These are phyloP conservation scores for Eidolon dupreanum DNA, from an alignment of 2,797 vertebrate species.

Conservation along the genomic window DNA sequence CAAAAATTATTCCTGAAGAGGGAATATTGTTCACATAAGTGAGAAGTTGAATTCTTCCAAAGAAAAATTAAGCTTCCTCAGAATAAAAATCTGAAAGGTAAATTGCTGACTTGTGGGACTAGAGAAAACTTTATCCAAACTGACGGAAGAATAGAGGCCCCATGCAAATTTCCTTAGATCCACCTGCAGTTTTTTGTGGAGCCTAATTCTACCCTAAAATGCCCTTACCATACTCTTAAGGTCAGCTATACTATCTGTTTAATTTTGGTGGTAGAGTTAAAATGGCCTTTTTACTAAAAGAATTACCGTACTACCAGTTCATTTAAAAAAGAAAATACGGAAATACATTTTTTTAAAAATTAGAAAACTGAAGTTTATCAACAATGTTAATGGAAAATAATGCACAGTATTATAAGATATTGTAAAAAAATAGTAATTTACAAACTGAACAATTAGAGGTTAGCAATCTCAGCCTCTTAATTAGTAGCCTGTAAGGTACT, in stretches of 20 bases:
- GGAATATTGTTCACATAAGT: neutral
- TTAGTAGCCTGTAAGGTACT: conserved; percentile 56
- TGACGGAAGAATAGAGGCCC: neutral
- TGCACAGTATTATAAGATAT: conserved; percentile 6
- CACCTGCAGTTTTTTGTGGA: neutral
- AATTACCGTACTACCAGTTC: neutral
- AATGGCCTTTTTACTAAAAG: neutral
- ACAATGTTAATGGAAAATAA: conserved; percentile 51
- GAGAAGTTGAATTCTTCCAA: neutral
- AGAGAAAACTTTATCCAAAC: neutral
- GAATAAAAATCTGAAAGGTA: neutral
- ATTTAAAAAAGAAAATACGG: neutral
- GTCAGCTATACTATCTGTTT: neutral
- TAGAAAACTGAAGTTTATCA: conserved; percentile 26
- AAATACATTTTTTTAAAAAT: neutral
- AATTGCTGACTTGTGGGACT: neutral
- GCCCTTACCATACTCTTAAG: neutral
- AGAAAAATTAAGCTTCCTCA: neutral
- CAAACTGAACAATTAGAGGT: conserved; percentile 65
- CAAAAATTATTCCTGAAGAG: neutral
- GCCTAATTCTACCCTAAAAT: neutral
- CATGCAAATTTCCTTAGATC: neutral
- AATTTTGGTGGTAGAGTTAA: neutral
- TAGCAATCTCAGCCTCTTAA: conserved; percentile 48
- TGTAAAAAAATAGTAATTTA: conserved; percentile 20